Conservation (phyloP, 2,797 vertebrate genomes). For the Arctocebus calabarensis region DNA sequence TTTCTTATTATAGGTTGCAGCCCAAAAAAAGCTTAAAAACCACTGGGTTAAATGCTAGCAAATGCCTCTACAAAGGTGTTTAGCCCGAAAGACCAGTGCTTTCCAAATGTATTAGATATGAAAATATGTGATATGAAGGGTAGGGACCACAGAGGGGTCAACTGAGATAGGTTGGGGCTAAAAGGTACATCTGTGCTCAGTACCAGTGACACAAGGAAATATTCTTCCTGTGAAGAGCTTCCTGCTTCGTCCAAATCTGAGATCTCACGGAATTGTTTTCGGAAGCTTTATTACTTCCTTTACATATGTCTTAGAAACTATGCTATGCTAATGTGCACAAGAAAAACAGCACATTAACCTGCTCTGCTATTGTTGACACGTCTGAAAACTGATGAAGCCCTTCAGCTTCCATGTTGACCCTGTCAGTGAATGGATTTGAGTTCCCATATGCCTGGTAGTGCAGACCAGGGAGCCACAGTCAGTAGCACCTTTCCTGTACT, state of each 20-base stretch:
- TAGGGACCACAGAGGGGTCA: not conserved
- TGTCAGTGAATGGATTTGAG: slow-evolving; percentile 38
- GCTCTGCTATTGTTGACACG: slow-evolving; percentile 24
- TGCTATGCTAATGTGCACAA: not conserved
- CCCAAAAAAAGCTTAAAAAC: not conserved
- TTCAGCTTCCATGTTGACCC: slow-evolving; percentile 26
- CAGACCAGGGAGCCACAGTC: not conserved
- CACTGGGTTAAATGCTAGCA: slow-evolving; percentile 27
- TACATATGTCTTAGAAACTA: not conserved
- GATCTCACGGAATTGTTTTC: slow-evolving; percentile 40
- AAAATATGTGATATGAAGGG: slow-evolving; percentile 23
- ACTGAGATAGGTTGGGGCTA: not conserved
- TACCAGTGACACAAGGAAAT: slow-evolving; percentile 16
- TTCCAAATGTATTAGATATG: not conserved
- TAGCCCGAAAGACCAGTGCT: slow-evolving; percentile 12
- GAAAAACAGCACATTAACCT: slow-evolving; percentile 48
- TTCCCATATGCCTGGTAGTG: not conserved
- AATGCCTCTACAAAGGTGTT: slow-evolving; percentile 28
- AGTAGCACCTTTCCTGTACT: slow-evolving; percentile 35
- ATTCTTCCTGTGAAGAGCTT: not conserved
- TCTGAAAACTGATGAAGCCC: slow-evolving; percentile 40
- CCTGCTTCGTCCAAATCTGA: slow-evolving; percentile 48
- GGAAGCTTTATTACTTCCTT: slow-evolving; percentile 41
- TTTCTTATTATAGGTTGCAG: slow-evolving; percentile 25
- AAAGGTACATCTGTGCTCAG: slow-evolving; percentile 17